phyloP scores from a whole-genome alignment of 2,113 vertebrate genomes.

The Phaetusa simplex region DNA sequence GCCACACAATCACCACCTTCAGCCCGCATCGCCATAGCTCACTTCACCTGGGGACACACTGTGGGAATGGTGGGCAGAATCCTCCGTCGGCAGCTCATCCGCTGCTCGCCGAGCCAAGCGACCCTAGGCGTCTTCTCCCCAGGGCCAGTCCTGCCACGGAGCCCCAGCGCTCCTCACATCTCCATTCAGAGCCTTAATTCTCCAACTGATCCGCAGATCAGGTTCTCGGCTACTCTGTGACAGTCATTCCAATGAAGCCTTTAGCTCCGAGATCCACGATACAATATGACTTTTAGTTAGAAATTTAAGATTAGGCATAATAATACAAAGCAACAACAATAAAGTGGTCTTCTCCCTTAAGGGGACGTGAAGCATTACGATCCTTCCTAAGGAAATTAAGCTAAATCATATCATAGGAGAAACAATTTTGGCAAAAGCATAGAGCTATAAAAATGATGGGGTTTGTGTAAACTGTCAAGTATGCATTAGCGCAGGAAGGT shows the following conservation, averaged over 20 bases:
- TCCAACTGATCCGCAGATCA: background rate
- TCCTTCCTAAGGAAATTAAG: background rate
- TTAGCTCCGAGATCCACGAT: fast-evolving
- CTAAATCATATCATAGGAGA: background rate
- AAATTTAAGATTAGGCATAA: background rate
- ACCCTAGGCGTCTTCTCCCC: fast-evolving
- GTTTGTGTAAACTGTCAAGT: background rate
- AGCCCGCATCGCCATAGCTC: background rate
- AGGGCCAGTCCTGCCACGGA: background rate
- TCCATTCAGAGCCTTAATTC: background rate
- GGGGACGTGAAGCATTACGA: background rate
- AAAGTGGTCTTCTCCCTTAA: background rate
- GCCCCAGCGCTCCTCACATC: background rate
- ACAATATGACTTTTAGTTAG: background rate
- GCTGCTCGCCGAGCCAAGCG: background rate
- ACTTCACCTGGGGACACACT: background rate
- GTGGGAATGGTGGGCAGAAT: background rate
- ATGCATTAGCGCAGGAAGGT: background rate
- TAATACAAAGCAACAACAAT: background rate
- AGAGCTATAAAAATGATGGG: background rate
- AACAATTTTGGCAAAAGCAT: background rate
- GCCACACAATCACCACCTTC: background rate
- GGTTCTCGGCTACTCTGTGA: background rate
- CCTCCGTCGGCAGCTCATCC: background rate
- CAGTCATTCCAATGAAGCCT: background rate